Evolutionary conservation across 2,113 vertebrate genomes (phyloP).

Genomic region (Cervus canadensis): DNA sequence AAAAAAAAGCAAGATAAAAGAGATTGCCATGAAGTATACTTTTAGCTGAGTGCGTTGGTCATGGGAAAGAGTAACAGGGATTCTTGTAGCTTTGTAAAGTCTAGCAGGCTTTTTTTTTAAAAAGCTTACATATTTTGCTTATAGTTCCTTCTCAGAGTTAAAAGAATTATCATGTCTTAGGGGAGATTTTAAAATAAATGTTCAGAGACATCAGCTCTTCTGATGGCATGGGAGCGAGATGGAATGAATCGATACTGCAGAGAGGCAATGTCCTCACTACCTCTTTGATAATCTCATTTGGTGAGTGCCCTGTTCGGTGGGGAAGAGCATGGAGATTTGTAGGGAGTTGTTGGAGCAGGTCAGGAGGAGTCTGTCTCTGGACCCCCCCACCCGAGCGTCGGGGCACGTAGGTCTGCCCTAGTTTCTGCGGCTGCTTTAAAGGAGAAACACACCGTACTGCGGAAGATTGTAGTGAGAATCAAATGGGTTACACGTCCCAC

Average conservation of each 20-base stretch:
- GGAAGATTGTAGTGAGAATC: neutral
- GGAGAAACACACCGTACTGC: neutral
- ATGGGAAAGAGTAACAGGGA: neutral
- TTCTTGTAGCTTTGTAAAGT: slow-evolving; percentile 47
- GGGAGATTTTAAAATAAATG: slow-evolving; percentile 17
- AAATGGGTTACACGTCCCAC: neutral
- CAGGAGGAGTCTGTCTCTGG: neutral
- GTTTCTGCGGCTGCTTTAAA: neutral
- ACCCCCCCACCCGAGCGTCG: neutral
- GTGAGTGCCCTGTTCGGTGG: neutral
- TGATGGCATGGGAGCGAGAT: neutral
- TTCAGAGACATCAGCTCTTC: neutral
- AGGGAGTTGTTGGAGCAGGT: neutral
- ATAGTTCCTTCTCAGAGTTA: slow-evolving; percentile 22
- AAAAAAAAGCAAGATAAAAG: neutral
- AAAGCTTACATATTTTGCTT: neutral
- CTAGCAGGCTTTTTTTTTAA: neutral
- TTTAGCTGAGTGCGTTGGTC: neutral
- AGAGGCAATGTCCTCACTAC: neutral
- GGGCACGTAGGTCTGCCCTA: fast-evolving
- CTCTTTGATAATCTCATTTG: neutral
- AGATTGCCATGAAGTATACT: neutral
- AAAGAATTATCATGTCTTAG: neutral
- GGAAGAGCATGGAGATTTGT: neutral
- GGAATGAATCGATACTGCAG: neutral